phyloP scores from a whole-genome alignment of 2,113 vertebrate species.

The Azemiops feae region DNA sequence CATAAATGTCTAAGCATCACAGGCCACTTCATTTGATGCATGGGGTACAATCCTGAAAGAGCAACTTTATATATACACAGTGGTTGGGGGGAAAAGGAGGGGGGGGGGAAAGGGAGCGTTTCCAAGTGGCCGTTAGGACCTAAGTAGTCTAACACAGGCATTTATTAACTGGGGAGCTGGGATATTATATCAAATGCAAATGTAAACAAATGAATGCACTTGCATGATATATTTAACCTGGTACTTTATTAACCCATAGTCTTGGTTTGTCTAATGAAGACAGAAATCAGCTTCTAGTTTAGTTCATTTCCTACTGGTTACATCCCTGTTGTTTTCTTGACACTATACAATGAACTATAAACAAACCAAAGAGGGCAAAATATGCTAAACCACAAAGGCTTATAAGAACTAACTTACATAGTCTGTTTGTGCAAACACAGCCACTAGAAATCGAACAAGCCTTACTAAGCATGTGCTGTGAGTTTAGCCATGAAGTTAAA shows the following conservation, averaged over 20 bases:
- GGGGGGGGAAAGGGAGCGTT: neutral
- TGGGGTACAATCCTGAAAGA: neutral
- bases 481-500: neutral
- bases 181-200: neutral
- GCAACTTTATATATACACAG: neutral
- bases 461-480: neutral
- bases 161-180: neutral
- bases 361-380: neutral
- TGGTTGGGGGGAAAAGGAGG: neutral
- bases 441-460: neutral
- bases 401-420: neutral
- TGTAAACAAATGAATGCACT: neutral
- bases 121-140: neutral
- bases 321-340: neutral
- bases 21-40: neutral
- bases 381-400: neutral
- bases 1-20: neutral
- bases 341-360: neutral
- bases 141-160: neutral
- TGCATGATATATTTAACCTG: neutral
- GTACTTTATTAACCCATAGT: neutral
- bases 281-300: neutral
- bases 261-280: neutral
- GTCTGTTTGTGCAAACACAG: neutral
- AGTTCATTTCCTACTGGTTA: neutral